These are phyloP conservation scores for Grallaria varia DNA, from an alignment of 2,113 vertebrate genomes.

Conservation along the genomic window DNA sequence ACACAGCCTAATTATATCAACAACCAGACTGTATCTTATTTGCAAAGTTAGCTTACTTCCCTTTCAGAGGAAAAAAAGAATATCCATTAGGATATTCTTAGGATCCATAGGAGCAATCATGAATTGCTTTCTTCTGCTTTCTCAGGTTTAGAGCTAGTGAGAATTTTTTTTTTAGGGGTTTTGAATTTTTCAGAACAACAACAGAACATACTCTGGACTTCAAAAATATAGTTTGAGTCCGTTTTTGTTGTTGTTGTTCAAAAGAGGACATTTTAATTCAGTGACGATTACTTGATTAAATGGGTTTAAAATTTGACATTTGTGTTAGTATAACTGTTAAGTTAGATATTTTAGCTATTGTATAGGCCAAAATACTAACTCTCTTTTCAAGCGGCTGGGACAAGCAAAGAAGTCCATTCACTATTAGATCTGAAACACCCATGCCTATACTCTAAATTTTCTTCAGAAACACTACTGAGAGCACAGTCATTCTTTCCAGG, in stretches of 20 bases:
- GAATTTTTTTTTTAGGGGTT: background rate
- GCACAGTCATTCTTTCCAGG: background rate
- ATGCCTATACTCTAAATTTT: background rate
- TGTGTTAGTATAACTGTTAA: background rate
- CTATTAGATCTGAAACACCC: background rate
- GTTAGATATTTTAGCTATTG: background rate
- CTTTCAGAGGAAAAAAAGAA: background rate
- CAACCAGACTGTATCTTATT: background rate
- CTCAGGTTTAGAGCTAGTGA: background rate
- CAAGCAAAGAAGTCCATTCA: background rate
- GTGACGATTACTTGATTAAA: background rate
- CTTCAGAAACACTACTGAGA: background rate
- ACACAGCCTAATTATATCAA: background rate
- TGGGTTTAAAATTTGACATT: background rate
- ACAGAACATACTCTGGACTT: background rate
- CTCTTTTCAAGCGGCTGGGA: background rate
- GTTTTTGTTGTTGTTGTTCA: background rate
- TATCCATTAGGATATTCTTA: background rate
- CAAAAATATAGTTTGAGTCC: background rate
- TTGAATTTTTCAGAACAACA: background rate
- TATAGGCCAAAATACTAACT: background rate
- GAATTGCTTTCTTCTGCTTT: background rate
- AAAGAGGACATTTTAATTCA: background rate
- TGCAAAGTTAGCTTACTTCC: background rate
- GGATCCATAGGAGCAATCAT: background rate